Conservation (phyloP, 2,113 vertebrate species). For the Haemorhous mexicanus region DNA sequence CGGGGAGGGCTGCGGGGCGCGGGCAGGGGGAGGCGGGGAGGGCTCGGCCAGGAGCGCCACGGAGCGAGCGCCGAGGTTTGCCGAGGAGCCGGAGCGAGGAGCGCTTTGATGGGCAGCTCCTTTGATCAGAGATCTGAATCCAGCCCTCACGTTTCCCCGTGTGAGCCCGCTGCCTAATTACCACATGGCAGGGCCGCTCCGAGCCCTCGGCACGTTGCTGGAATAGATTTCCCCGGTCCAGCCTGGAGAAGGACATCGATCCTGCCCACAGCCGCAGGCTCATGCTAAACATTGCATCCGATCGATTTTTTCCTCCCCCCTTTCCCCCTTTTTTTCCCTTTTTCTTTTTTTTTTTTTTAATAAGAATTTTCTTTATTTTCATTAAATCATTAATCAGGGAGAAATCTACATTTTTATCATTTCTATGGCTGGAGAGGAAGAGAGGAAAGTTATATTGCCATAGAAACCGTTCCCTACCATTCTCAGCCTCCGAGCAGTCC, state of each 20-base stretch:
- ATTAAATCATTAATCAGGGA: constrained; percentile 69
- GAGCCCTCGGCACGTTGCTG: constrained; percentile 28
- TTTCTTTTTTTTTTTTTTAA: not conserved
- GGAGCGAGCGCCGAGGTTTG: not conserved
- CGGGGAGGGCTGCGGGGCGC: not conserved
- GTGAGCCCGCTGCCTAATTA: constrained; percentile 54
- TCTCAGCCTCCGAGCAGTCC: constrained; percentile 71
- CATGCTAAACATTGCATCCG: constrained; percentile 30
- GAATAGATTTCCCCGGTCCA: constrained; percentile 58
- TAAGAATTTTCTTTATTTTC: constrained; percentile 62
- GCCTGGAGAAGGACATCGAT: constrained; percentile 65
- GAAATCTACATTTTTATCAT: constrained; percentile 66
- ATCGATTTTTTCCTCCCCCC: not conserved
- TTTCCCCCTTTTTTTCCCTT: accelerated
- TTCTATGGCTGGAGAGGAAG: constrained; percentile 66
- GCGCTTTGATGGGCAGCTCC: constrained; percentile 65
- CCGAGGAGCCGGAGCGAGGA: not conserved
- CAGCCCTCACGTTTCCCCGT: constrained; percentile 53
- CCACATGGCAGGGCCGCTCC: constrained; percentile 17
- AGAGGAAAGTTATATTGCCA: constrained; percentile 72
- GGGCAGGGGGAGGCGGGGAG: not conserved
- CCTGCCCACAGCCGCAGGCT: constrained; percentile 29
- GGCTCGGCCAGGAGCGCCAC: not conserved
- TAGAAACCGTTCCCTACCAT: constrained; percentile 72
- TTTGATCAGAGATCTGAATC: constrained; percentile 65